Base-by-base conservation (phyloP, 1,140 invertebrate genomes). In the Piezodorus guildinii region DNA sequence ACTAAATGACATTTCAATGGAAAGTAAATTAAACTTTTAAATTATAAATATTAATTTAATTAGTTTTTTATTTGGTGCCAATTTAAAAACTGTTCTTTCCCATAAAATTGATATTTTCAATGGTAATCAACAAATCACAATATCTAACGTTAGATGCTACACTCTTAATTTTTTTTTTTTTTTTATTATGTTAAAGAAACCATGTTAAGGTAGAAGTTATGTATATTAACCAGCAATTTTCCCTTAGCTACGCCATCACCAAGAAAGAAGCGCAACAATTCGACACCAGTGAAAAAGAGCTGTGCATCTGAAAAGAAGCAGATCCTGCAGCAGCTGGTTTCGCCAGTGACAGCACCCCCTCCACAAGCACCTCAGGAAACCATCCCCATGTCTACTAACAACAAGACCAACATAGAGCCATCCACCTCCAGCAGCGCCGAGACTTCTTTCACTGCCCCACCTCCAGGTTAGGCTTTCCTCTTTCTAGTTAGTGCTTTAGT, bases 221-320 rank as follows among this genome's bases (percentile, higher is more conserved):
- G 1, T 39, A 39, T 39, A 39, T 39, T 39, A 10, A 60, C 19
- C 34, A 39, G 9, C 6, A 39, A 10, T 39, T 39, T 49, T 49
- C 17, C n/a, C 2, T 17, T 69, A 86, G 84, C 83, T 71, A 81
- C 82, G 44, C 83, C 84, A 44, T 85, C 83, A 27, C 84, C 83
- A 30, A 78, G 84, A 64, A 84, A 85, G 72, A 84, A 84, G 75
- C 77, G 84, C 58, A 85, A 85, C 72, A 85, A 85, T 72, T 86
- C 84, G 46, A 85, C 81, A 61, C 81, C 82, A 66, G 83, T 80
- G 74, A 84, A 82, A 73, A 83, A 81, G 70, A 81, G 80, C 70
- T 82, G 81, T 65, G 83, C 80, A 34, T 71, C 67, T 10, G 84
- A 85, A 72, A 86, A 85, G 71, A 85, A 86, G 70, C 83, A 85